Conservation (phyloP, 2,113 vertebrate species). For the Pseudonaja textilis region DNA sequence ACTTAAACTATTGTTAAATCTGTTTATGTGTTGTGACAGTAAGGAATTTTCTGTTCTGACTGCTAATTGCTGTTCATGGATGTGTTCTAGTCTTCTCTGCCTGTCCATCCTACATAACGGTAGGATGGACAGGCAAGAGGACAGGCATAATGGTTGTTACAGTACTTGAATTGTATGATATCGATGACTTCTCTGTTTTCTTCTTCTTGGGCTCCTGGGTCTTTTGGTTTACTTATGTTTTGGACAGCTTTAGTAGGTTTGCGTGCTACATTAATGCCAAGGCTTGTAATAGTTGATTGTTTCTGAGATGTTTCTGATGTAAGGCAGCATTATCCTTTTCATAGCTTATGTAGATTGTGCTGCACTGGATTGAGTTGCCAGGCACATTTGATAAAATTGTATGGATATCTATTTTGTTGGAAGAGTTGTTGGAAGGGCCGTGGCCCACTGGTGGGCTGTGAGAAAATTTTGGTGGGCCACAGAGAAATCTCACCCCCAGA, state of each 20-base stretch:
- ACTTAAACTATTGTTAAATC: not conserved
- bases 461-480: too few species aligned
- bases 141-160: not conserved
- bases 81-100: not conserved
- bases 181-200: not conserved
- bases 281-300: not conserved
- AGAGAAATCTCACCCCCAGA: too few species aligned
- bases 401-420: not conserved
- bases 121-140: too few species aligned
- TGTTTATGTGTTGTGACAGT: not conserved
- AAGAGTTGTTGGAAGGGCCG: too few species aligned
- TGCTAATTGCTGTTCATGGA: not conserved
- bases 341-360: not conserved
- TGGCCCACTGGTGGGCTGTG: too few species aligned
- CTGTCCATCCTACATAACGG: not conserved
- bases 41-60: not conserved
- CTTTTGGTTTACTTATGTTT: not conserved
- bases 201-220: not conserved
- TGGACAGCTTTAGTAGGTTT: not conserved
- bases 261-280: not conserved
- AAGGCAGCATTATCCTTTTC: not conserved
- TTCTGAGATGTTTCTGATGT: not conserved
- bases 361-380: not conserved
- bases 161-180: not conserved
- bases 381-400: not conserved